Base-by-base conservation (phyloP, 2,797 vertebrate genomes). In the Diceros bicornis region DNA sequence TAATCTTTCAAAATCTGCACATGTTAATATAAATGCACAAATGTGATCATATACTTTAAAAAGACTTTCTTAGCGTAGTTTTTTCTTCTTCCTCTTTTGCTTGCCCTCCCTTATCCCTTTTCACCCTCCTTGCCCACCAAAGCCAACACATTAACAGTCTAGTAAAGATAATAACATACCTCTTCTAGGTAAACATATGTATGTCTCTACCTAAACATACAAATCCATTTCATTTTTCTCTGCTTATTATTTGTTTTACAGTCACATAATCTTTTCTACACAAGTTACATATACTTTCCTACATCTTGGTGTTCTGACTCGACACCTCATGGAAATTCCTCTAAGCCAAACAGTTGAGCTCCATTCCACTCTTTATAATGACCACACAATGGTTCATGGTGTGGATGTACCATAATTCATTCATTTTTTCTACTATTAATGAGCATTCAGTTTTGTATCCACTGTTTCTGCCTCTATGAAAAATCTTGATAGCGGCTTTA, bases 171-270 rank as follows among this genome's bases (percentile, higher is more conserved):
- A 77, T 55, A 87, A 32, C 27, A 11, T 23, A 34, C 14, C 9
- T 88, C 2, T 84, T 78, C 11, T 72, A 57, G 13, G 2, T n/a
- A 21, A 0, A 87, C 4, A 18, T 16, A 16, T 13, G 41, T 41
- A n/a, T 61, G 34, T 44, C 13, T 88, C 6, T 32, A 20, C 7
- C 5, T 78, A 96, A 66, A 61, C 32, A 41, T 61, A 82, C 18
- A 91, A 69, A 69, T 79, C 21, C 5, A 69, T 62, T 71, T 57
- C 23, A 16, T 57, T 91, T 82, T 50, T 55, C 75, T 89, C 34
- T 50, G 9, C 4, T 50, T 89, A 52, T n/a, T 90, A 11, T 23
- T 95, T 71, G 14, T 95, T 93, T 75, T 93, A 32, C 32, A 82
- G 62, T 61, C 37, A 47, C 9, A 69, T 69, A 44, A 14, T 82